Percentiles rank a stretch among this genome's conserved stretches.
Evolutionary conservation across 2,797 vertebrate species (phyloP).

Genomic region (Eupleurogrammus muticus): DNA sequence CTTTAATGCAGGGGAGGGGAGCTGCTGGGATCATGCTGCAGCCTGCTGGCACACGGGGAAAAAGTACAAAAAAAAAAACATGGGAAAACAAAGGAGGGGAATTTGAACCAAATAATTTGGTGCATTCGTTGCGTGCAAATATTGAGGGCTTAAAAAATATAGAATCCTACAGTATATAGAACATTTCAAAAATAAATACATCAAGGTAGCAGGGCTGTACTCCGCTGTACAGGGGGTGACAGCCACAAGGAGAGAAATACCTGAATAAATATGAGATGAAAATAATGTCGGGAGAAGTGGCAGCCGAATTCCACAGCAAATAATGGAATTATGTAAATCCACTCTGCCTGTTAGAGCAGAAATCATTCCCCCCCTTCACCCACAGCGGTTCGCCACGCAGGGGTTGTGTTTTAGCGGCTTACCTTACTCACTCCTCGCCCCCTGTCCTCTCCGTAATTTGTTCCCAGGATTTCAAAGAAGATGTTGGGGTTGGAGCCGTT

Average conservation of each 20-base stretch:
- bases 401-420: constrained; percentile 67
- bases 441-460: constrained; percentile 97
- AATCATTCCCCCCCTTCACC: constrained; percentile 33
- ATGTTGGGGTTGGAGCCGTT: constrained; percentile 97
- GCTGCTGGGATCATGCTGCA: constrained; percentile 9
- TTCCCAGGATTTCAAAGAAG: constrained; percentile 97
- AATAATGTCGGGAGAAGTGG: constrained; percentile 44
- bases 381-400: constrained; percentile 10
- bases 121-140: background rate
- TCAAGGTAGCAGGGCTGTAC: constrained; percentile 4
- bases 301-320: constrained; percentile 49
- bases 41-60: background rate
- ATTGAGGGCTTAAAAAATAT: background rate
- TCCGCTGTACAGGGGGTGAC: constrained; percentile 13
- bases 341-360: constrained; percentile 16
- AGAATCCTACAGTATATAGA: background rate
- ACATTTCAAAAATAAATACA: constrained; percentile 23
- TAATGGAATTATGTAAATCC: constrained; percentile 58
- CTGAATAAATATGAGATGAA: constrained; percentile 50
- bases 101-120: background rate
- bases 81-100: background rate
- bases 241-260: constrained; percentile 33
- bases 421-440: constrained; percentile 95
- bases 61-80: background rate
- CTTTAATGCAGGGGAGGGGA: constrained; percentile 21